Evolutionary conservation across 1,140 invertebrate genomes (phyloP), one percentile per base, ranked within the genome.

Genomic region (Phymorhynchus buccinoides): DNA sequence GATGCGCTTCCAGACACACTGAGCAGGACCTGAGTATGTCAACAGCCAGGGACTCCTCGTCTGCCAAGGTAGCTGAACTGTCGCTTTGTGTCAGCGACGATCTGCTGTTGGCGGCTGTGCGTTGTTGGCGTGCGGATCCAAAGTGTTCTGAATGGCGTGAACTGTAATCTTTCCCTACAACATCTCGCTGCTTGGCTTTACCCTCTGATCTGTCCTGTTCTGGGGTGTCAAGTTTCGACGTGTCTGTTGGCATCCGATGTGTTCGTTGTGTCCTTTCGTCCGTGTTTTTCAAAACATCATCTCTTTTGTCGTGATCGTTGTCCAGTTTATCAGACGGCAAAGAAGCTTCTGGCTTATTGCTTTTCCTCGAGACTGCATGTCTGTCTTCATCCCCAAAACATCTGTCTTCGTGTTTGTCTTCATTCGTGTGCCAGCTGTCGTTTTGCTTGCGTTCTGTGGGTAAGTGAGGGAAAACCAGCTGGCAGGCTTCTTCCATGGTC

Each of bases 11-110:
- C 35, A 42, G 62, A 41, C 81, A 83, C 37, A 42, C 37, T n/a
- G 39, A 56, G 48, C 81, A 83, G 7, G 81, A 44, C 62, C 44
- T 37, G 37, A 83, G 81, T 1, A 83, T 35, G 37, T 18, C 27
- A 0, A 83, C 37, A 18, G 35, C 44, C 39, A 22, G 39, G 16
- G n/a, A n/a, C 44, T 78, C 77, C 18, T 44, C 39, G 3, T 2
- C n/a, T 18, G 30, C n/a, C 37, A 37, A 77, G 22, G 35, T 35
- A 3, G 32, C 35, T n/a, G 77, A 78, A 30, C 22, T 27, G 77
- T 18, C 30, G 77, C 16, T 12, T 30, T 6, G 12, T 22, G 37
- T 30, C 37, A n/a, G 6, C n/a, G 39, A 1, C 35, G n/a, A 3
- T 30, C 6, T 44, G n/a, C 35, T 41, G 35, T 16, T 41, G 35